Conservation (phyloP, 2,888 invertebrate genomes). For the Penaeus monodon region DNA sequence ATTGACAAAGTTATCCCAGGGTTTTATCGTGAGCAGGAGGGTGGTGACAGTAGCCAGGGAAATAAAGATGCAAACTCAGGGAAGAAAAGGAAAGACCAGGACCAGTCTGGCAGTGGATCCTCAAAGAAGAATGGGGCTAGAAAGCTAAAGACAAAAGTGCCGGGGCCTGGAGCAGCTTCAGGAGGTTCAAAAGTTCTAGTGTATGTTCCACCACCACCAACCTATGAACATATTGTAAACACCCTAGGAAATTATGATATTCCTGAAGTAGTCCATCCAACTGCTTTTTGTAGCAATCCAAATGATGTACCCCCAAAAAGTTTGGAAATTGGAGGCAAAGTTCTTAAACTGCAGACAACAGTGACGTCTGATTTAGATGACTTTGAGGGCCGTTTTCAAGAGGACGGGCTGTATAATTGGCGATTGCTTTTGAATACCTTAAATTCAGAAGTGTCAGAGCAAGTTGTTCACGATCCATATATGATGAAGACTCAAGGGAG, state of each 20-base stretch:
- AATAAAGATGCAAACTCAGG: too few relatives aligned
- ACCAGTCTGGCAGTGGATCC: background rate
- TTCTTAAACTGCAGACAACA: slow-evolving; percentile 50
- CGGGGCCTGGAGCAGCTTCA: background rate
- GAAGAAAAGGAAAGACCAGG: too few relatives aligned
- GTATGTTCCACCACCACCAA: slow-evolving; percentile 51
- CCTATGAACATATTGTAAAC: slow-evolving; percentile 37
- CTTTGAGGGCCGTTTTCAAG: slow-evolving; percentile 57
- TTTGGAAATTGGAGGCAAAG: slow-evolving; percentile 54
- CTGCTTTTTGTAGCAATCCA: slow-evolving; percentile 58
- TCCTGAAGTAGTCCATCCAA: slow-evolving; percentile 33
- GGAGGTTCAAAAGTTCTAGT: slow-evolving; percentile 18
- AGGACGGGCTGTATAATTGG: slow-evolving; percentile 62
- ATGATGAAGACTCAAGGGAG: slow-evolving; percentile 1
- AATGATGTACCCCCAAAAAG: slow-evolving; percentile 52
- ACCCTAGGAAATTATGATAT: slow-evolving; percentile 34
- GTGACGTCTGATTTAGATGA: slow-evolving; percentile 45
- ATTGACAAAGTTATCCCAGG: slow-evolving; percentile 30
- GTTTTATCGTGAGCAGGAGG: slow-evolving; percentile 41
- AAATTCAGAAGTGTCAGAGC: slow-evolving; percentile 22
- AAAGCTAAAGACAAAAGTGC: slow-evolving; percentile 21
- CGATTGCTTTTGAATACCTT: slow-evolving; percentile 44
- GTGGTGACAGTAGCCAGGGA: background rate
- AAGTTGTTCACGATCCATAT: background rate
- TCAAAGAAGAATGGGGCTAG: slow-evolving; percentile 19